A percentile compares a stretch with the other conserved stretches of the same genome.
Conservation (phyloP, 2,888 invertebrate genomes). For the Trichopoda pennipes region DNA sequence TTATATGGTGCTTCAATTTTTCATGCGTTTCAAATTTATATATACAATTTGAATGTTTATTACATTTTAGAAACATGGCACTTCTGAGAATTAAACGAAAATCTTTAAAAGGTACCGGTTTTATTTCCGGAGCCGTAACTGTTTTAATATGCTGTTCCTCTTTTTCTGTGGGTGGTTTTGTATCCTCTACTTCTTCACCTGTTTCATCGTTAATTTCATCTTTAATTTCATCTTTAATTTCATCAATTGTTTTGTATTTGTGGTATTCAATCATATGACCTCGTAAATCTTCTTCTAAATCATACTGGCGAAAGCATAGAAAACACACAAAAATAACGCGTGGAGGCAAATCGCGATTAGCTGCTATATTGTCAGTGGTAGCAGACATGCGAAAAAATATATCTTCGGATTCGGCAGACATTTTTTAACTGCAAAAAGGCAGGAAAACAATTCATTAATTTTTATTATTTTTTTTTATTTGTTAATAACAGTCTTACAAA, state of each 20-base stretch:
- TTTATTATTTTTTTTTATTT: no score
- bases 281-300: conserved; percentile 75
- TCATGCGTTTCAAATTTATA: conserved; percentile 82
- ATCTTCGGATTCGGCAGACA: conserved; percentile 27
- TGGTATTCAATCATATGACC: conserved; percentile 79
- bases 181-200: conserved; percentile 30
- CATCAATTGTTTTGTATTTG: conserved; percentile 69
- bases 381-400: conserved; percentile 16
- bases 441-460: background rate
- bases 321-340: conserved; percentile 73
- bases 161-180: conserved; percentile 14
- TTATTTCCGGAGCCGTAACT: conserved; percentile 66
- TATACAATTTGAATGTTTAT: conserved; percentile 77
- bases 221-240: background rate
- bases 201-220: background rate
- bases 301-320: conserved; percentile 69
- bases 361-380: background rate
- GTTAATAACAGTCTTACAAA: no score
- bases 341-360: conserved; percentile 36
- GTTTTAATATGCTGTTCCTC: background rate
- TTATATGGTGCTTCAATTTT: conserved; percentile 81
- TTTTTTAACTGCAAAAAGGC: conserved; percentile 12
- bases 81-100: conserved; percentile 75
- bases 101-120: conserved; percentile 78
- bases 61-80: conserved; percentile 53